Base-by-base conservation (phyloP, 2,888 invertebrate genomes). In the Netelia inedita region DNA sequence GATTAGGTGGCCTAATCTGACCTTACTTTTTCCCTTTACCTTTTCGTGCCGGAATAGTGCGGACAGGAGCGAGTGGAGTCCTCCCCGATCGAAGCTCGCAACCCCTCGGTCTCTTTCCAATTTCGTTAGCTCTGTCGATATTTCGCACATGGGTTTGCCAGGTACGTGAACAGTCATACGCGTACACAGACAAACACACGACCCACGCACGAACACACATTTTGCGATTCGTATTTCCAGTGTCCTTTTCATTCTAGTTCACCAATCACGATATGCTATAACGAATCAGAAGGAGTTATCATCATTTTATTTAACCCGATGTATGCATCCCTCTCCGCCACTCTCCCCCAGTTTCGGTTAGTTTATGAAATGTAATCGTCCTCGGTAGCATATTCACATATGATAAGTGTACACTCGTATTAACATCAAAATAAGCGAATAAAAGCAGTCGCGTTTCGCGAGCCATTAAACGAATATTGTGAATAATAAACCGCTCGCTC, bases 1-100 rank as follows among this genome's bases (percentile, higher is more conserved):
- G 91, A 91, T 91, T 91, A 91, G 91, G 88, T 91, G 88, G 88
- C 89, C 90, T 82, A 87, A 80, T 87, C 88, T 87, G 85, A 88
- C 89, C 88, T 87, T 87, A 86, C 84, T 84, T 85, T 66, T 41
- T 53, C 35, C 16, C 59, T 46, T 43, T 23, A 6, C 43, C 35
- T n/a, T 59, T 16, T 59, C 65, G 9, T 23, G 10, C n/a, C 8
- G 55, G 41, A 43, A 11, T 53, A 69, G 53, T 55, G 61, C 23
- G 46, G 21, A 73, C 46, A 55, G 71, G 79, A 66, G 41, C 50
- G 11, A 61, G 68, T 68, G 68, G 68, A 41, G 19, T 61, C 28
- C 35, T 74, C 19, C 19, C 61, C 59, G 65, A 83, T 79, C 72
- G 84, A 63, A 75, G 59, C 41, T 82, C 83, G 78, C 81, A 79